Evolutionary conservation across 2,113 vertebrate species (phyloP).

Genomic region (Cepphus grylle): DNA sequence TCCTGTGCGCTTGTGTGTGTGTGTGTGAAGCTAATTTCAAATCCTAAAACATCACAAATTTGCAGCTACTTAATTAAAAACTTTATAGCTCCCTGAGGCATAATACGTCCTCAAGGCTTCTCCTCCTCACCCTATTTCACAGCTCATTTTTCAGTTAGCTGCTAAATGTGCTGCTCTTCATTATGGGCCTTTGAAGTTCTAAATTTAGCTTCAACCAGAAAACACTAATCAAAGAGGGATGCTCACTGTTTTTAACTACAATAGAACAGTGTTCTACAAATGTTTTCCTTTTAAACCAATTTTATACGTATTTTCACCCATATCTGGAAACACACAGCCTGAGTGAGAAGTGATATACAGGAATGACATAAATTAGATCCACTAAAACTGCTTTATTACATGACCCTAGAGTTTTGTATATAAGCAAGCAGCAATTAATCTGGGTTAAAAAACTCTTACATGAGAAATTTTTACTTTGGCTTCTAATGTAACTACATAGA

Average conservation of each 20-base stretch:
- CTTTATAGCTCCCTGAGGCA: constrained; percentile 51
- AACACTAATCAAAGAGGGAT: constrained; percentile 53
- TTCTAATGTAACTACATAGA: not conserved
- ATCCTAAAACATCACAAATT: constrained; percentile 52
- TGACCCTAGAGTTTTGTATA: not conserved
- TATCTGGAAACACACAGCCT: not conserved
- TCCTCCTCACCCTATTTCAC: constrained; percentile 56
- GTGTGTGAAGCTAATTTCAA: not conserved
- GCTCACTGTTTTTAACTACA: constrained; percentile 13
- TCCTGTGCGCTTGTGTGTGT: not conserved
- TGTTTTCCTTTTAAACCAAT: constrained; percentile 9
- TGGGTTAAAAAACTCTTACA: not conserved
- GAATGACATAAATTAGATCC: not conserved
- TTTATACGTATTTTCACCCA: not conserved
- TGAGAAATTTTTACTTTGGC: not conserved
- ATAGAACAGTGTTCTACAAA: not conserved
- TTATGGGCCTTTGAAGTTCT: constrained; percentile 57
- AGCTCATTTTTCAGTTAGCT: constrained; percentile 63
- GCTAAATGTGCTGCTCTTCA: constrained; percentile 57
- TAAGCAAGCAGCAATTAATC: not conserved
- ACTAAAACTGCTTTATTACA: not conserved
- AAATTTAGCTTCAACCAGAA: constrained; percentile 51
- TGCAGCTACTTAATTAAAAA: constrained; percentile 67
- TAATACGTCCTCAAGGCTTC: constrained; percentile 39
- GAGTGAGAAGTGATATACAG: not conserved